Conservation (phyloP, 2,888 invertebrate genomes). For the Actias luna region DNA sequence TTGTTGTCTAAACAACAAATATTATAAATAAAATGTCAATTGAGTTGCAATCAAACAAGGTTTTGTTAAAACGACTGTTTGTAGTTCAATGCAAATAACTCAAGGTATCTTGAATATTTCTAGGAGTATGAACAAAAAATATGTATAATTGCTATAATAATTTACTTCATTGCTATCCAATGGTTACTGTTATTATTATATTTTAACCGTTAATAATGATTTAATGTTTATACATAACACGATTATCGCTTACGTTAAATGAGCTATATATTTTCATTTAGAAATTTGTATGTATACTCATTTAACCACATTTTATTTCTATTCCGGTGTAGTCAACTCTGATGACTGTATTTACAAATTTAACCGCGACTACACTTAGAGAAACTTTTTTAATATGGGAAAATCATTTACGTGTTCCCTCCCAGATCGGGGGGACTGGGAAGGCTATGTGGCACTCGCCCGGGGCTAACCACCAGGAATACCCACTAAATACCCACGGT, state of each 20-base stretch:
- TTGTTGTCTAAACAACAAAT: neutral
- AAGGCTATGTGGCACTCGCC: no score
- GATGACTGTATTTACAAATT: no score
- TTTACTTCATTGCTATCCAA: neutral
- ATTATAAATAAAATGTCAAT: slow-evolving; percentile 4
- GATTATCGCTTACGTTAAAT: neutral
- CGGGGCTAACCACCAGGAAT: no score
- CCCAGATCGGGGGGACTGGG: no score
- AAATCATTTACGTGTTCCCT: no score
- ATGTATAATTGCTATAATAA: neutral
- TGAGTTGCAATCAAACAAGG: slow-evolving; percentile 6
- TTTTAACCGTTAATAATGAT: neutral
- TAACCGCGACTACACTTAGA: no score
- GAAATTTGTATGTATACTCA: no score
- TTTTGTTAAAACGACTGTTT: slow-evolving; percentile 10
- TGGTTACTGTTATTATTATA: neutral
- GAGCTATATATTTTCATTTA: no score
- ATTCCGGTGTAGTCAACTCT: no score
- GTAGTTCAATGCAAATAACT: slow-evolving; percentile 17
- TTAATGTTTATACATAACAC: neutral
- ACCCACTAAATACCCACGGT: no score
- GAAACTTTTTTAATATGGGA: no score
- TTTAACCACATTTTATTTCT: no score
- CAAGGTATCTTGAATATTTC: slow-evolving; percentile 16
- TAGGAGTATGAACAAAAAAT: neutral